These are phyloP conservation scores for Lemur catta DNA, from an alignment of 2,797 vertebrate genomes.

Conservation along the genomic window DNA sequence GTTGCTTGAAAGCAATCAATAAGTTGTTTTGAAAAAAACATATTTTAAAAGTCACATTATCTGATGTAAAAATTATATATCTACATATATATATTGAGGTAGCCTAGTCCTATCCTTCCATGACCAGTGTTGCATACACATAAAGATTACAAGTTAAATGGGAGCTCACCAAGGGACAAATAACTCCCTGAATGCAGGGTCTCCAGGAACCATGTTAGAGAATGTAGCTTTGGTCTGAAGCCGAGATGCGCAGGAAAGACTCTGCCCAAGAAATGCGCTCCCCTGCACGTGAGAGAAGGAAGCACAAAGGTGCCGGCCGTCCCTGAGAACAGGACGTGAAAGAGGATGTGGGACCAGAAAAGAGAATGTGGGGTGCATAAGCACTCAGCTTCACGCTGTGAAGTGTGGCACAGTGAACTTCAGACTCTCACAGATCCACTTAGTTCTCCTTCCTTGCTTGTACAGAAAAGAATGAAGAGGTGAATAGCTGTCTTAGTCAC, in stretches of 20 bases:
- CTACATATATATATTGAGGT: neutral
- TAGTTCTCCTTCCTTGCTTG: neutral
- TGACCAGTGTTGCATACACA: neutral
- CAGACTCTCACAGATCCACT: neutral
- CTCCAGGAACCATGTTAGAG: neutral
- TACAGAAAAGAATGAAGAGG: neutral
- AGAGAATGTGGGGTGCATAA: fast-evolving
- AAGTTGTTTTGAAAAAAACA: neutral
- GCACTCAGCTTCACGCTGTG: neutral
- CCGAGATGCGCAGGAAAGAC: neutral
- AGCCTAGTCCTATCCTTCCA: neutral
- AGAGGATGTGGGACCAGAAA: neutral
- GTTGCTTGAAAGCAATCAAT: neutral
- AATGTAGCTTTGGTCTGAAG: neutral
- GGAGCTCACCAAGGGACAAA: neutral
- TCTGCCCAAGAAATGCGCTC: neutral
- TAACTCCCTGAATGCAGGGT: neutral
- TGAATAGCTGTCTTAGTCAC: neutral
- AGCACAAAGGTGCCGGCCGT: no score
- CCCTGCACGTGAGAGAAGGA: neutral
- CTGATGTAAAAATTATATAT: neutral
- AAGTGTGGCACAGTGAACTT: fast-evolving
- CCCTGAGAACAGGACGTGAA: neutral
- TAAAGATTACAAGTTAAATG: neutral
- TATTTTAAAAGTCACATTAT: neutral